A percentile compares a stretch with the other conserved stretches of the same genome.
These are phyloP conservation scores for Ommatoiulus sabulosus DNA, from an alignment of 2,888 invertebrate species.

Conservation along the genomic window DNA sequence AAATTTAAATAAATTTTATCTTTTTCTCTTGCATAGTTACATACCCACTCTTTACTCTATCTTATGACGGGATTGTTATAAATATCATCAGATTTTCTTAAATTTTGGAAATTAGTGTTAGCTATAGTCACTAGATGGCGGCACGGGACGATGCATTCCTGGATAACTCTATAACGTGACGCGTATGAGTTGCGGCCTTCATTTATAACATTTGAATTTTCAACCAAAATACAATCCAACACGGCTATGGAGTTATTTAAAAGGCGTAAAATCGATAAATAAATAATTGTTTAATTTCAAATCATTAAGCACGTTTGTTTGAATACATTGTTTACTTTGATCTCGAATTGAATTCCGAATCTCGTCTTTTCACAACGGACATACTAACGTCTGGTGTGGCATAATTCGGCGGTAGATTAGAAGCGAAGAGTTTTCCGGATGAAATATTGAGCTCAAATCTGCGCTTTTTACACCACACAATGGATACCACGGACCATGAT, in stretches of 20 bases:
- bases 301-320: not conserved
- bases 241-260: too few species aligned
- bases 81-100: too few species aligned
- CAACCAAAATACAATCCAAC: not conserved
- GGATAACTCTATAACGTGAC: not conserved
- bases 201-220: not conserved
- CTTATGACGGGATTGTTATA: too few species aligned
- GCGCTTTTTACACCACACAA: not conserved
- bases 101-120: not conserved
- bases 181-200: too few species aligned
- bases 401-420: slow-evolving; percentile 23
- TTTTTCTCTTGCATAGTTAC: too few species aligned
- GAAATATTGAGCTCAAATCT: not conserved
- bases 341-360: not conserved
- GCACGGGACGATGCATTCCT: not conserved
- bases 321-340: not conserved
- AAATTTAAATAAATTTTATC: too few species aligned
- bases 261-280: too few species aligned
- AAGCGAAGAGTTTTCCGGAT: not conserved
- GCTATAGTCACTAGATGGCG: not conserved
- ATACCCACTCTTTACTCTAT: too few species aligned
- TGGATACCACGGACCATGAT: not conserved
- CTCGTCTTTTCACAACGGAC: not conserved
- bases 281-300: too few species aligned
- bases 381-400: not conserved